Conservation (phyloP, 1,140 invertebrate species). For the Pemphigus obesinymphae region DNA sequence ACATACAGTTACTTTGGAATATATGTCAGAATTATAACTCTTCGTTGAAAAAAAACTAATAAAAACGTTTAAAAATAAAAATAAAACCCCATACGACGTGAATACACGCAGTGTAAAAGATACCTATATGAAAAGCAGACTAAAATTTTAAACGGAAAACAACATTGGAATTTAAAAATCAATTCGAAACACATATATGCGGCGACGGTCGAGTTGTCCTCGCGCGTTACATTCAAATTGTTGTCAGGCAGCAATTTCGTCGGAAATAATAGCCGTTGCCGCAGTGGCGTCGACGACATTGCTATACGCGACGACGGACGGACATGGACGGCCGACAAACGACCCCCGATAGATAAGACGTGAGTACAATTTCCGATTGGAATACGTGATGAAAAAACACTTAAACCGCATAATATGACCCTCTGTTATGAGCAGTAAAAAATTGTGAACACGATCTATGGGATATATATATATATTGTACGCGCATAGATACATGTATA, state of each 20-base stretch:
- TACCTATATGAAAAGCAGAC: neutral
- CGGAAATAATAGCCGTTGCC: neutral
- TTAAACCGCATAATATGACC: neutral
- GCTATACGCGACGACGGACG: neutral
- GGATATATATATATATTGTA: too few species aligned
- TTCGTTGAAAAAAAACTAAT: too few species aligned
- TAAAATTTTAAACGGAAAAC: neutral
- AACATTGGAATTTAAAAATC: neutral
- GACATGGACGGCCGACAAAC: neutral
- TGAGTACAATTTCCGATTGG: neutral
- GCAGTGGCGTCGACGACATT: neutral
- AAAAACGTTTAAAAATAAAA: too few species aligned
- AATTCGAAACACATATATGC: neutral
- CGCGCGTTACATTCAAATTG: neutral
- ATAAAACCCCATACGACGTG: too few species aligned
- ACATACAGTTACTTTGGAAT: too few species aligned
- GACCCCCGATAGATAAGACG: constrained; percentile 7
- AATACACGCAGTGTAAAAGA: too few species aligned
- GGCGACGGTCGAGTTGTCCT: neutral
- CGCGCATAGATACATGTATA: too few species aligned
- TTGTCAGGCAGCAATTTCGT: constrained; percentile 7
- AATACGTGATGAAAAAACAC: neutral
- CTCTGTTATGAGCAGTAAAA: neutral
- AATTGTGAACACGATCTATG: neutral
- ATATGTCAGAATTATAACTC: too few species aligned